These are phyloP conservation scores for Chondrilla cf. caribensis DNA, from an alignment of 37 sponge, comb jelly and placozoan genomes.

Conservation along the genomic window DNA sequence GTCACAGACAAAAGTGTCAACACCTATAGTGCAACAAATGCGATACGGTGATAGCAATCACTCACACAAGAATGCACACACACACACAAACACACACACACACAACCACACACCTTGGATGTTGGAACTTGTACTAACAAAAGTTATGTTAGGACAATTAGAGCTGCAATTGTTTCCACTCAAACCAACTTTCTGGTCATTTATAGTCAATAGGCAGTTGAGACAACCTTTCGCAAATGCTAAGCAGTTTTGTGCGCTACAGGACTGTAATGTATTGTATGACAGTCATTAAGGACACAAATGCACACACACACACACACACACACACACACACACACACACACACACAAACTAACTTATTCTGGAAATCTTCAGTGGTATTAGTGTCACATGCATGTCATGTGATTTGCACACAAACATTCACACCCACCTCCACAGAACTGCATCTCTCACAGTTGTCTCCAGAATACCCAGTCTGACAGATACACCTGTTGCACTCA, in stretches of 20 bases:
- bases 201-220: background rate
- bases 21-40: background rate
- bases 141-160: conserved; percentile 5
- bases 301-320: background rate
- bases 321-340: background rate
- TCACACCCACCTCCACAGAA: background rate
- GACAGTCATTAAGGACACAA: background rate
- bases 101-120: background rate
- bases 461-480: background rate
- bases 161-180: background rate
- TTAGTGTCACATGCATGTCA: background rate
- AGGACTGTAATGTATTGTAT: background rate
- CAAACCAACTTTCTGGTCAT: background rate
- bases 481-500: conserved; percentile 1
- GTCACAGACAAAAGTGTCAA: conserved; percentile 1
- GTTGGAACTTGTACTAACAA: background rate
- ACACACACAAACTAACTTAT: background rate
- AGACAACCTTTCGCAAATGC: background rate
- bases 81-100: background rate
- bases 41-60: background rate
- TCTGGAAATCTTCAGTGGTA: background rate
- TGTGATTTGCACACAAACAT: background rate
- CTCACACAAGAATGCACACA: background rate
- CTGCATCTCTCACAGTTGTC: conserved; percentile 1
- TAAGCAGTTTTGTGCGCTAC: background rate